Evolutionary conservation across 2,888 invertebrate genomes (phyloP).

Genomic region (Acanthosepion pharaonis): DNA sequence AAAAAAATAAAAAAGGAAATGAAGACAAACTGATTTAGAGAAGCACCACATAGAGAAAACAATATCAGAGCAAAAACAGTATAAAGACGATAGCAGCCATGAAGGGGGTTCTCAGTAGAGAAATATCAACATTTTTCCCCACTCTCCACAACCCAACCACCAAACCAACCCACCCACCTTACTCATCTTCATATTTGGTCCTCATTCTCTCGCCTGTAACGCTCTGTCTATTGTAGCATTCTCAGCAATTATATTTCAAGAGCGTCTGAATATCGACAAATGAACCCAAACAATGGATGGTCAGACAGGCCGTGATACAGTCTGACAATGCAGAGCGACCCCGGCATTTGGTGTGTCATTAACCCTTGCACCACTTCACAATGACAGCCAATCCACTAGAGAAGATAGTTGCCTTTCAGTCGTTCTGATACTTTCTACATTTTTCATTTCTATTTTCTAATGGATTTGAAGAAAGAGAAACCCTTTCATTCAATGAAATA

Average conservation of each 20-base stretch:
- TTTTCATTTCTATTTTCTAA: conserved; percentile 7
- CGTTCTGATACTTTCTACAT: neutral
- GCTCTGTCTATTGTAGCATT: conserved; percentile 33
- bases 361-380: conserved; percentile 33
- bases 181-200: neutral
- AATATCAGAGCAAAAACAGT: neutral
- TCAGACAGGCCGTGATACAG: neutral
- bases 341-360: conserved; percentile 11
- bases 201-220: conserved; percentile 33
- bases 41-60: neutral
- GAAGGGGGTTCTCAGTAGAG: neutral
- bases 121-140: neutral
- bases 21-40: neutral
- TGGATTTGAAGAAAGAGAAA: neutral
- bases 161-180: neutral
- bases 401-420: neutral
- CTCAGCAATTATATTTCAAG: conserved; percentile 33
- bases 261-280: neutral
- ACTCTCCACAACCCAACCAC: neutral
- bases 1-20: neutral
- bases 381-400: conserved; percentile 33
- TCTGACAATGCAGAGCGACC: neutral
- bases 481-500: neutral
- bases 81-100: neutral
- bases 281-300: neutral